Evolutionary conservation across 1,140 invertebrate species (phyloP), one percentile per base, ranked within the genome.

Genomic region (Chrysopa pallens): DNA sequence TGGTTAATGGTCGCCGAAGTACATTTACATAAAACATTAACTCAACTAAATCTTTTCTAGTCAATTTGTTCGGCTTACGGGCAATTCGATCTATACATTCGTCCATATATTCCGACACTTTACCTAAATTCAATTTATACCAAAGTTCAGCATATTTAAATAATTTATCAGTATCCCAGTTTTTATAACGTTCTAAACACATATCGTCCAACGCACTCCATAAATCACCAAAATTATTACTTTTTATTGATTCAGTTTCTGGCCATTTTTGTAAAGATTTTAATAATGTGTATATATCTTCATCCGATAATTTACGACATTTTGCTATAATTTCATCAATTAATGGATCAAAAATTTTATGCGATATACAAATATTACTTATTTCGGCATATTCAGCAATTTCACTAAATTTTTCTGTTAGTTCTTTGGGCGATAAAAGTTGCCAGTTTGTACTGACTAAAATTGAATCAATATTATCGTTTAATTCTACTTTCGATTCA

Each of bases 151-250:
- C 62, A 4, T 67, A 57, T 15, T 59, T 47, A 12, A 77, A 54
- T 13, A 66, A 41, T 41, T 65, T 56, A 1, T 64, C 48, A 0
- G 46, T 46, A 28, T 52, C 42, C 63, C 63, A 71, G 1, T 48
- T 31, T 0, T 48, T 42, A 1, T 66, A 48, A 45, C 66, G 58
- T 28, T 55, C 58, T 15, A 57, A 48, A 43, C 70, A 70, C 36
- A 70, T 58, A 14, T 64, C 58, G 48, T 76, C 69, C 29, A 78
- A 46, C n/a, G 56, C 58, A 37, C 63, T 63, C 59, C 68, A 69
- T 2, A 76, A 50, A 45, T 70, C 64, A 47, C 67, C 57, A 50
- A 58, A 69, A 51, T 69, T 69, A 13, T 47, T 50, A 1, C 48
- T 45, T 8, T 52, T 52, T 6, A 57, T 51, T 1, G 52, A 51